Percentiles rank a stretch among this genome's conserved stretches.
Conservation (phyloP, 2,888 invertebrate genomes). For the Caradrina kadenii region DNA sequence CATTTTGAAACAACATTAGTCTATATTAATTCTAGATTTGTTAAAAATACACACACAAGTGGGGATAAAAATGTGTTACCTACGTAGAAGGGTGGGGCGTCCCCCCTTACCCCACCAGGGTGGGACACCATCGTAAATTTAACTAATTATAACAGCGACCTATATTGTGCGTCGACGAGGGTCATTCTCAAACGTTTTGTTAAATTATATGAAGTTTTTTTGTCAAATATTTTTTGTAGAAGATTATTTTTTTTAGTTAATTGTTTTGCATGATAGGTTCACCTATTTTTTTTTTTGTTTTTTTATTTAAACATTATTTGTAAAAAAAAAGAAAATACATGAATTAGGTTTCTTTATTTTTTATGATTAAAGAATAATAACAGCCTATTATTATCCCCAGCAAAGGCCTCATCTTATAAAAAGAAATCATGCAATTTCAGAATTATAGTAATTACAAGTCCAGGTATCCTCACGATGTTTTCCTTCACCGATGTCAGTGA, state of each 20-base stretch:
- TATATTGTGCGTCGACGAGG: slow-evolving; percentile 33
- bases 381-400: no score
- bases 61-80: slow-evolving; percentile 27
- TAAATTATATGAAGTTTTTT: slow-evolving; percentile 8
- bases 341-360: no score
- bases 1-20: not conserved
- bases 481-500: no score
- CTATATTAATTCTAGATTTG: not conserved
- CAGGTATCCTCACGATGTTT: no score
- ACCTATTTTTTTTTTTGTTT: not conserved
- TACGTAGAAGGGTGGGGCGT: slow-evolving; percentile 2
- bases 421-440: no score
- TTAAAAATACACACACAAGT: slow-evolving; percentile 1
- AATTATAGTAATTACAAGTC: no score
- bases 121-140: slow-evolving; percentile 73
- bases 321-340: no score
- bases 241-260: not conserved
- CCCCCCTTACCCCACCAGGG: slow-evolving; percentile 50
- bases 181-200: slow-evolving; percentile 32
- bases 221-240: not conserved
- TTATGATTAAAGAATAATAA: no score
- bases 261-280: not conserved
- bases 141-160: slow-evolving; percentile 74
- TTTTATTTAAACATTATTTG: no score
- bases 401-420: no score